phyloP scores from a whole-genome alignment of 2,888 invertebrate genomes.

The Himalopsyche tibetana region DNA sequence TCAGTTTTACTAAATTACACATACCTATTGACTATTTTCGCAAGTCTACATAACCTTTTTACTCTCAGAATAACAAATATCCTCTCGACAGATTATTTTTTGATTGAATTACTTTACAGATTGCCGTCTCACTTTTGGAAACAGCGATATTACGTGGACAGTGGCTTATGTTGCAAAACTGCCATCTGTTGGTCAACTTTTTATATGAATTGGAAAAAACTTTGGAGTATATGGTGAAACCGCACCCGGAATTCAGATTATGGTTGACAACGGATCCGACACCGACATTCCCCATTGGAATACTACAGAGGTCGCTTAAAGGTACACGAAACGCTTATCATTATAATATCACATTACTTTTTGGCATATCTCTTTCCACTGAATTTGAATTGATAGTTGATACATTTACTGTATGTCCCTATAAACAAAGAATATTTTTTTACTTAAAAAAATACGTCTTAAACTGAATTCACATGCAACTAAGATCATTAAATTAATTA shows the following conservation, averaged over 20 bases:
- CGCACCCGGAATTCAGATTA: slow-evolving; percentile 93
- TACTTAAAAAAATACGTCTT: too few species aligned
- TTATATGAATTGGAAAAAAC: slow-evolving; percentile 88
- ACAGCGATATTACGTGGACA: slow-evolving; percentile 85
- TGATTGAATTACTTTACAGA: slow-evolving; percentile 71
- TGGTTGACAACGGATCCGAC: slow-evolving; percentile 96
- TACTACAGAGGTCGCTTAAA: slow-evolving; percentile 90
- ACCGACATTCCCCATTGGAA: slow-evolving; percentile 91
- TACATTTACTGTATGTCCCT: too few species aligned
- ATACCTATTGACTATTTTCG: too few species aligned
- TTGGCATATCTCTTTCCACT: too few species aligned
- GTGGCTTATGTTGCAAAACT: slow-evolving; percentile 96
- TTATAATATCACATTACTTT: too few species aligned
- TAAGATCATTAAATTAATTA: background rate
- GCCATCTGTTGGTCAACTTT: slow-evolving; percentile 89
- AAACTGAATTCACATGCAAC: background rate
- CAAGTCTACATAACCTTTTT: too few species aligned
- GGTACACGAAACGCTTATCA: slow-evolving; percentile 71
- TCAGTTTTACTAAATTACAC: too few species aligned
- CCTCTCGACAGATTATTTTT: too few species aligned
- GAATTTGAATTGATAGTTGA: too few species aligned
- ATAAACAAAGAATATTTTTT: too few species aligned
- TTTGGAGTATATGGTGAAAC: slow-evolving; percentile 86
- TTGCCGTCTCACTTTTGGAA: slow-evolving; percentile 83
- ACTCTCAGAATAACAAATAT: too few species aligned